phyloP scores from a whole-genome alignment of 2,113 vertebrate genomes.

The Rana temporaria region DNA sequence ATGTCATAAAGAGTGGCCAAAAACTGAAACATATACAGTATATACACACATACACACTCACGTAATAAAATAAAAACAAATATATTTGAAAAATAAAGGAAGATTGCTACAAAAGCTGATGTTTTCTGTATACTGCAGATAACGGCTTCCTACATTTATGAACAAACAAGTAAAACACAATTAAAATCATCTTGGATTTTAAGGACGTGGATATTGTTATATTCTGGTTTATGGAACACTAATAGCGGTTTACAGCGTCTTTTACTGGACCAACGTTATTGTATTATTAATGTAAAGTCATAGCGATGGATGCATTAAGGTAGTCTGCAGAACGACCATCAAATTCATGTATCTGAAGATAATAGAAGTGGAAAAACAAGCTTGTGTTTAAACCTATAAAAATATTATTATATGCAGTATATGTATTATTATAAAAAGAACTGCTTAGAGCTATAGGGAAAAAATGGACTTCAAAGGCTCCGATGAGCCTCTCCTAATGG shows the following conservation, averaged over 20 bases:
- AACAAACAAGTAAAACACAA: not conserved
- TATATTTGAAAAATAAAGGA: no score
- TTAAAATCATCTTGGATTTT: not conserved
- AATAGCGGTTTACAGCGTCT: not conserved
- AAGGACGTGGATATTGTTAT: not conserved
- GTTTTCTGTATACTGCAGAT: no score
- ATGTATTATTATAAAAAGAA: no score
- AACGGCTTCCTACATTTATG: not conserved
- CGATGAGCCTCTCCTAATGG: no score
- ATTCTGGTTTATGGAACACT: not conserved
- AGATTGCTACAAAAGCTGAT: not conserved
- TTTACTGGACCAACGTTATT: conserved; percentile 4
- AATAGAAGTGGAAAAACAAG: not conserved
- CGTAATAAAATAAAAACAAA: no score
- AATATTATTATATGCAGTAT: not conserved
- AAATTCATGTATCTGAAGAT: not conserved
- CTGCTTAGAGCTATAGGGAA: no score
- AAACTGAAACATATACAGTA: no score
- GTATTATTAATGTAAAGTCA: not conserved
- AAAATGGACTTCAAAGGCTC: no score
- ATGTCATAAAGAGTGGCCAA: no score
- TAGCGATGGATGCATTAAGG: not conserved
- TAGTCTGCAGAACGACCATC: not conserved
- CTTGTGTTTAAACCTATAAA: not conserved
- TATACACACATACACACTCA: no score